A percentile compares a stretch with the other conserved stretches of the same genome.
Evolutionary conservation across 2,113 vertebrate genomes (phyloP).

Genomic region (Camelus bactrianus): DNA sequence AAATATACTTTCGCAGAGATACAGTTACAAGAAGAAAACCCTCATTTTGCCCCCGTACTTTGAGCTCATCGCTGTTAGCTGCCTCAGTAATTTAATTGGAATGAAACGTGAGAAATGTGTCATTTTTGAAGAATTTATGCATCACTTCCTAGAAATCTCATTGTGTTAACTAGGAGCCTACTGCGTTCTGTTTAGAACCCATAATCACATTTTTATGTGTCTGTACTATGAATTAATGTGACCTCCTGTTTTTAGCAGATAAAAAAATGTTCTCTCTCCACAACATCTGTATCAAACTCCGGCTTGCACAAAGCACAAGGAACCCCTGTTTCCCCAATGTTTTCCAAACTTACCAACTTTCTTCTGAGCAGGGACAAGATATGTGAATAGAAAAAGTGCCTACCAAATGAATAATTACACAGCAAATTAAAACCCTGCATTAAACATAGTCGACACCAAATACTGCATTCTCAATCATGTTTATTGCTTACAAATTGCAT

Average conservation of each 20-base stretch:
- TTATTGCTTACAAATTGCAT: slow-evolving; percentile 82
- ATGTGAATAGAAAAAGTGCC: not conserved
- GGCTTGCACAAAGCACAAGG: not conserved
- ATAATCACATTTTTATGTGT: slow-evolving; percentile 90
- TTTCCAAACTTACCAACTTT: slow-evolving; percentile 61
- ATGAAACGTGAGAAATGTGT: slow-evolving; percentile 90
- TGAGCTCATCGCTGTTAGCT: slow-evolving; percentile 85
- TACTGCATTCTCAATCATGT: slow-evolving; percentile 76
- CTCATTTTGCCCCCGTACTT: slow-evolving; percentile 81
- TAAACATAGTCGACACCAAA: slow-evolving; percentile 43
- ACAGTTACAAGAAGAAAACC: slow-evolving; percentile 72
- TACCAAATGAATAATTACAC: slow-evolving; percentile 73
- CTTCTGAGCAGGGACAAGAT: not conserved
- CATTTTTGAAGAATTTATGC: slow-evolving; percentile 90
- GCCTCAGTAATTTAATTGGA: slow-evolving; percentile 92
- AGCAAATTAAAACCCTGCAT: slow-evolving; percentile 66
- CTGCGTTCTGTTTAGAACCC: slow-evolving; percentile 88
- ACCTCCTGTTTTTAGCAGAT: slow-evolving; percentile 87
- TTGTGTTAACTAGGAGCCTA: slow-evolving; percentile 91
- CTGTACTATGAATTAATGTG: slow-evolving; percentile 89
- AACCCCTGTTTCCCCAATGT: not conserved
- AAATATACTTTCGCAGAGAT: slow-evolving; percentile 77
- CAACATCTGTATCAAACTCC: slow-evolving; percentile 72
- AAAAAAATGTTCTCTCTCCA: slow-evolving; percentile 59
- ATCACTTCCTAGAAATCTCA: slow-evolving; percentile 90